These are phyloP conservation scores for Propithecus perrieri DNA, from an alignment of 2,797 vertebrate species.

Conservation along the genomic window DNA sequence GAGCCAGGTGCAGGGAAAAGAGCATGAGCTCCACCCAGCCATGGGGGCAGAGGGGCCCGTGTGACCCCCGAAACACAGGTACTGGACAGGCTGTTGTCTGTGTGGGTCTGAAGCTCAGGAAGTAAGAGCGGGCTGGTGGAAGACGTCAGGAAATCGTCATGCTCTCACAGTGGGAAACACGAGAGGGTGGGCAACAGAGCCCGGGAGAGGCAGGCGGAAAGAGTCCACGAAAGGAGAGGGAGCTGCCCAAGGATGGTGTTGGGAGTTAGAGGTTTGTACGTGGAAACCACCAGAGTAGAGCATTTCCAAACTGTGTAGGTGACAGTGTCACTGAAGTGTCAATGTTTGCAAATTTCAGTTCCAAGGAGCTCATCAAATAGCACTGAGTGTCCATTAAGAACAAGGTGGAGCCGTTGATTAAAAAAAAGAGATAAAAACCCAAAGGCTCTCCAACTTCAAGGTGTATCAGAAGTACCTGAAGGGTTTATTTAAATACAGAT, in stretches of 20 bases:
- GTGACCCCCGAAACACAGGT: not conserved
- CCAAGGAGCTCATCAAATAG: not conserved
- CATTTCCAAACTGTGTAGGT: not conserved
- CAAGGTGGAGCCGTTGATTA: not conserved
- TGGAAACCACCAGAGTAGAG: not conserved
- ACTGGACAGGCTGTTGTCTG: accelerated
- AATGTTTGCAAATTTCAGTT: not conserved
- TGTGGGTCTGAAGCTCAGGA: not conserved
- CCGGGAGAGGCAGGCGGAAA: not conserved
- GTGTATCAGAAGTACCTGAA: not conserved
- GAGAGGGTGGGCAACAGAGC: not conserved
- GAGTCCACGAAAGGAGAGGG: not conserved
- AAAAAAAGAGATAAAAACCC: not conserved
- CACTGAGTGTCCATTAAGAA: not conserved
- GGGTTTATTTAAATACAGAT: not conserved
- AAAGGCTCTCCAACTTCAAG: not conserved
- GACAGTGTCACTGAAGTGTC: not conserved
- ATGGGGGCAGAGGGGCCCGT: accelerated
- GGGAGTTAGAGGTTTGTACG: not conserved
- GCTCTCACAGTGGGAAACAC: not conserved
- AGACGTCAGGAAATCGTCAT: not conserved
- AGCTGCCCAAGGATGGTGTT: not conserved
- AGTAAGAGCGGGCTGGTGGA: not conserved
- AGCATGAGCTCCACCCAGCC: not conserved
- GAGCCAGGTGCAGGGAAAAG: too few species aligned